Conservation (phyloP, 1,140 invertebrate species). For the Pantala flavescens region DNA sequence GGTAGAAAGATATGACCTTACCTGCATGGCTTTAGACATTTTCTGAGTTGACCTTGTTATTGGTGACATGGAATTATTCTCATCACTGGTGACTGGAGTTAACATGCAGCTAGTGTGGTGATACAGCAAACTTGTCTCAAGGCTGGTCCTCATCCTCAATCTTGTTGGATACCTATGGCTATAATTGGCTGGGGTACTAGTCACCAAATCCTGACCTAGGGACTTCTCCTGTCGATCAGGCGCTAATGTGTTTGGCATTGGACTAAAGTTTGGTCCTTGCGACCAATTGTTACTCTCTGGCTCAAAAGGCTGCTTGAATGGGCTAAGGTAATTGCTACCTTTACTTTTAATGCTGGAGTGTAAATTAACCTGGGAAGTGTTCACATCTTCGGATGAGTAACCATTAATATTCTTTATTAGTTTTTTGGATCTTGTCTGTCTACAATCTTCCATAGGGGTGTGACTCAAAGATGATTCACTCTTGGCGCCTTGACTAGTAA, state of each 20-base stretch:
- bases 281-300: neutral
- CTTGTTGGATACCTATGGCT: neutral
- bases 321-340: neutral
- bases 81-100: constrained; percentile 40
- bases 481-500: neutral
- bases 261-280: neutral
- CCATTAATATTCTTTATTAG: neutral
- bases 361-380: neutral
- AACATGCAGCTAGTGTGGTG: constrained; percentile 28
- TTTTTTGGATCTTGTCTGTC: neutral
- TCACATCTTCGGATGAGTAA: neutral
- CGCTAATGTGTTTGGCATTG: neutral
- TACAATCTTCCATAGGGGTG: neutral
- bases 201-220: neutral
- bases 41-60: constrained; percentile 74
- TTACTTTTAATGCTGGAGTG: neutral
- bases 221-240: neutral
- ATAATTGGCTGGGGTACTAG: constrained; percentile 18
- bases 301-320: neutral
- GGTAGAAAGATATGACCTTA: constrained; percentile 31
- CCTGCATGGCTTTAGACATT: constrained; percentile 78
- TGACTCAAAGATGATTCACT: neutral
- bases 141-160: neutral
- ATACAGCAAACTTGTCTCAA: constrained; percentile 9
- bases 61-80: constrained; percentile 69